phyloP scores from a whole-genome alignment of 92 coral and sea anemone species.

The Paragorgia papillata region DNA sequence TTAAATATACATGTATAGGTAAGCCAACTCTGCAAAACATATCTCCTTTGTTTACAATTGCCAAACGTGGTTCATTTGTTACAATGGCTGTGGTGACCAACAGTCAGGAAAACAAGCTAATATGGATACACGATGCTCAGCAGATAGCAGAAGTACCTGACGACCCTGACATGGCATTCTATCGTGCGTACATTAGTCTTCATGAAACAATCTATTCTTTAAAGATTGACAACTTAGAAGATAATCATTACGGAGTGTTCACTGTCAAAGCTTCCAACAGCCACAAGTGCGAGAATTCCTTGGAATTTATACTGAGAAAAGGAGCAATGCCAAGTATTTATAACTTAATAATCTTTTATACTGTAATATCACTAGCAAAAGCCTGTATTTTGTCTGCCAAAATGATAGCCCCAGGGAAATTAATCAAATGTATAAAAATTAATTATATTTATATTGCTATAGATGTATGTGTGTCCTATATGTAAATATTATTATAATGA shows the following conservation, averaged over 20 bases:
- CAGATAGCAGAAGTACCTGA: slow-evolving; percentile 83
- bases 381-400: too few species aligned
- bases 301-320: slow-evolving; percentile 16
- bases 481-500: too few species aligned
- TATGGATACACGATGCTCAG: slow-evolving; percentile 85
- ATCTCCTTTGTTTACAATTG: slow-evolving; percentile 58
- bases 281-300: not conserved
- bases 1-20: slow-evolving; percentile 33
- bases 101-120: slow-evolving; percentile 50
- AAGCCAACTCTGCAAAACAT: slow-evolving; percentile 69
- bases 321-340: not conserved
- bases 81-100: slow-evolving; percentile 63
- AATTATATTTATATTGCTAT: too few species aligned
- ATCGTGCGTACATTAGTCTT: slow-evolving; percentile 24
- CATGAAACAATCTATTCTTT: slow-evolving; percentile 6
- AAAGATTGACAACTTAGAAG: slow-evolving; percentile 9
- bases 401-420: too few species aligned
- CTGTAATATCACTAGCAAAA: too few species aligned
- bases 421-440: too few species aligned
- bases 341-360: too few species aligned
- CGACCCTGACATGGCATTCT: slow-evolving; percentile 88
- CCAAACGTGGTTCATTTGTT: slow-evolving; percentile 67
- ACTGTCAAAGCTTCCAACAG: slow-evolving; percentile 19
- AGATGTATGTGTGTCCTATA: too few species aligned
- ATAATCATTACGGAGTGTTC: slow-evolving; percentile 27